A percentile compares a stretch with the other conserved stretches of the same genome.
phyloP scores from a whole-genome alignment of 2,888 invertebrate genomes.

The Morpho deidamia region DNA sequence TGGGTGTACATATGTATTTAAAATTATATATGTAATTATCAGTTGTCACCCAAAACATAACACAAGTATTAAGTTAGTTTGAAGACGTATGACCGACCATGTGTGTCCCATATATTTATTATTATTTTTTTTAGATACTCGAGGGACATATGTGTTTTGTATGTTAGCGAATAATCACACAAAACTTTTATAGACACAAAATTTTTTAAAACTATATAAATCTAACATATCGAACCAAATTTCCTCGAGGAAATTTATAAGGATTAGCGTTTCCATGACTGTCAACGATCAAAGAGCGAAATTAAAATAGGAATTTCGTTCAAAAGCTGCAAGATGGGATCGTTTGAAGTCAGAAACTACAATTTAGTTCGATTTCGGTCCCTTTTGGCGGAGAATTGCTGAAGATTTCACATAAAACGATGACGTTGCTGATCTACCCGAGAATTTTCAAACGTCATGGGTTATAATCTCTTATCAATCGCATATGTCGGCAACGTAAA shows the following conservation, averaged over 20 bases:
- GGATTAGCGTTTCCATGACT: not conserved
- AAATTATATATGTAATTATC: too few relatives aligned
- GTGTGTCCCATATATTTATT: too few relatives aligned
- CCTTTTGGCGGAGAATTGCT: constrained; percentile 6
- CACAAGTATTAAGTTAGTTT: too few relatives aligned
- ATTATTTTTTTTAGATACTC: too few relatives aligned
- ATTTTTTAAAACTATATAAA: not conserved
- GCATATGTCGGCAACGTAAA: constrained; percentile 2
- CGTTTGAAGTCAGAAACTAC: constrained; percentile 6
- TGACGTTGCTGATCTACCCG: constrained; percentile 13
- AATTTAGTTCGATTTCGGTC: constrained; percentile 6
- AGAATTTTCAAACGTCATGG: constrained; percentile 17
- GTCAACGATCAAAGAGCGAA: constrained; percentile 1
- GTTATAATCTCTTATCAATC: constrained; percentile 17
- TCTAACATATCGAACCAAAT: too few relatives aligned
- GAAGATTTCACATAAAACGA: constrained; percentile 24
- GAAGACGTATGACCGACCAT: too few relatives aligned
- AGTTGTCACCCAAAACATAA: too few relatives aligned
- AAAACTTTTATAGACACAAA: too few relatives aligned
- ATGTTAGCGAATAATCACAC: not conserved
- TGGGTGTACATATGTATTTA: too few relatives aligned
- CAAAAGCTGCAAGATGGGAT: constrained; percentile 4
- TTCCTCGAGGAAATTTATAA: too few relatives aligned
- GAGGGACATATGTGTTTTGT: too few relatives aligned
- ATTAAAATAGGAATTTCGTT: constrained; percentile 7